Conservation (phyloP, 2,888 invertebrate genomes). For the Alsophila aescularia region DNA sequence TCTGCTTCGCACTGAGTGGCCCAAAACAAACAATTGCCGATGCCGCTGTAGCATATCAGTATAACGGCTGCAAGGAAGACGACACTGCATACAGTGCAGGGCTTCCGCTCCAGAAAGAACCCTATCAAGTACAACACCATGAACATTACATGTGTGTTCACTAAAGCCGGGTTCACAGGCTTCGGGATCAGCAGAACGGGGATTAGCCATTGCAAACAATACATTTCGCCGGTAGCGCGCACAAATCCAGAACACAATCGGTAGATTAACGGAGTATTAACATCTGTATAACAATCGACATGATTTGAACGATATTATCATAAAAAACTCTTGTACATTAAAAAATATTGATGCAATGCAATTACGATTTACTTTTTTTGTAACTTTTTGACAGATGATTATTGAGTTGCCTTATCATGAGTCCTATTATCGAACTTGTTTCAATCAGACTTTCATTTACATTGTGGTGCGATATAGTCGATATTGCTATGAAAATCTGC, state of each 20-base stretch:
- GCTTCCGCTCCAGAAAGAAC: slow-evolving; percentile 97
- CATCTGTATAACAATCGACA: slow-evolving; percentile 61
- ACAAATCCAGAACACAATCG: slow-evolving; percentile 44
- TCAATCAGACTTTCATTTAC: no score
- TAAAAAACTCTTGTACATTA: slow-evolving; percentile 39
- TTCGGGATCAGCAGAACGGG: slow-evolving; percentile 98
- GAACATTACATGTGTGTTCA: slow-evolving; percentile 99
- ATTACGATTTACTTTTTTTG: slow-evolving; percentile 18
- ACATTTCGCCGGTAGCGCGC: slow-evolving; percentile 86
- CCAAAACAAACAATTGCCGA: slow-evolving; percentile 98
- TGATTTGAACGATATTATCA: slow-evolving; percentile 57
- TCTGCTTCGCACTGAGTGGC: slow-evolving; percentile 90
- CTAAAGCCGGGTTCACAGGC: slow-evolving; percentile 97
- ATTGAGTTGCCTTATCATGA: not conserved
- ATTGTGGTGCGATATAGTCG: no score
- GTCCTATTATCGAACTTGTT: no score
- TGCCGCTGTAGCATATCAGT: slow-evolving; percentile 97
- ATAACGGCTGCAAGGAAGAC: slow-evolving; percentile 97
- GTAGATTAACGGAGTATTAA: slow-evolving; percentile 43
- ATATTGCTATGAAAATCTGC: no score
- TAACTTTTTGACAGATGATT: not conserved
- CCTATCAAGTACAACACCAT: slow-evolving; percentile 98
- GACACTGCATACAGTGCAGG: slow-evolving; percentile 98
- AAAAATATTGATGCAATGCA: slow-evolving; percentile 18
- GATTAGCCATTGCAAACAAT: slow-evolving; percentile 98